Base-by-base conservation (phyloP, 2,113 vertebrate species). In the Stegastes partitus region DNA sequence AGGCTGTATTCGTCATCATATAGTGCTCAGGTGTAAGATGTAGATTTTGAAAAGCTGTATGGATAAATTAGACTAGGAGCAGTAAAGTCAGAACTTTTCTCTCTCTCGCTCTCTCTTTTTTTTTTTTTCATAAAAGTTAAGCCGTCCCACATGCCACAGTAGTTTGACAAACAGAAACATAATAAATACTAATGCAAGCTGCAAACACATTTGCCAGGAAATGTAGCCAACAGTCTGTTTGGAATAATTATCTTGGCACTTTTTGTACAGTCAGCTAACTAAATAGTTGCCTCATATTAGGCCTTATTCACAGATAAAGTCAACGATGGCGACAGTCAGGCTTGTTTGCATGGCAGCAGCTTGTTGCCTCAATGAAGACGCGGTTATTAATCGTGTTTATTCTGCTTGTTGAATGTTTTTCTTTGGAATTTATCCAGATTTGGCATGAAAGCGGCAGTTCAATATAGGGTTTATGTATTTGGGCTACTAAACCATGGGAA, bases 181-280 rank as follows among this genome's bases (percentile, higher is more conserved):
- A 31, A 78, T 71, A 61, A 69, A 77, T 82, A 82, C 68, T 57
- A 84, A 74, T 72, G 69, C 59, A 80, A 72, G 68, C 83, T 74
- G 66, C 68, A 76, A 49, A 62, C 66, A 73, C 56, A 42, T 67
- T 83, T 64, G 59, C 70, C 68, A 80, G 22, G 55, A 71, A 22
- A 65, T 42, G 5, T 21, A 23, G 83, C 73, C 83, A 85, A 79
- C 76, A 81, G 25, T 82, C 83, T 81, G 79, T 77, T 86, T 77
- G 22, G 79, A 86, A 63, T 81, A 77, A 81, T 77, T 77, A 72
- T 85, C 49, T 63, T 82, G 76, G 74, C 57, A 70, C 50, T 78
- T 81, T 66, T 61, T 70, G 53, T 77, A 74, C 23, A 61, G 57
- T 79, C 76, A 68, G 75, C 58, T 71, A 77, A 84, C 71, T 58